Conservation (phyloP, 1,140 invertebrate genomes). For the Caligus rogercresseyi region DNA sequence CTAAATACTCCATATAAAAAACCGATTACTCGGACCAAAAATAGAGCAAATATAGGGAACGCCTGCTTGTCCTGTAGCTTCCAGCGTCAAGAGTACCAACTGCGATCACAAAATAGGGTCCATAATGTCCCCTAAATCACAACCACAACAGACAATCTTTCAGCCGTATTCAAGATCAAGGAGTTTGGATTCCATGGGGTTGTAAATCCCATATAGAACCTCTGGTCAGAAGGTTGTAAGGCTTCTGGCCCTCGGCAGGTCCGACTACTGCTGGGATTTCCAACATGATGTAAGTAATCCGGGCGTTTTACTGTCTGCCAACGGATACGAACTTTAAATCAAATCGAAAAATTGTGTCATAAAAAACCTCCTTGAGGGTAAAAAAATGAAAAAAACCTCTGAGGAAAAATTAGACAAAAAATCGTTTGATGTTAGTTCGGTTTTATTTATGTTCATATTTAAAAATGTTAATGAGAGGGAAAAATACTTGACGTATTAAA, state of each 20-base stretch:
- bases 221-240: neutral
- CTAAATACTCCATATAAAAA: neutral
- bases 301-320: too few species aligned
- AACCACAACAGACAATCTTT: neutral
- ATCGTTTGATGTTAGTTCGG: neutral
- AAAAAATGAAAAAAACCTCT: too few species aligned
- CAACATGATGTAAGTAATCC: too few species aligned
- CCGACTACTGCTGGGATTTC: neutral
- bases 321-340: too few species aligned
- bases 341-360: too few species aligned
- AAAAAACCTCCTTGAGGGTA: too few species aligned
- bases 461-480: neutral
- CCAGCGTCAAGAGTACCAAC: neutral
- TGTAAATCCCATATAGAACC: neutral
- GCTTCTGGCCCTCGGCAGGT: neutral
- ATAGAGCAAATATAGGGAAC: neutral
- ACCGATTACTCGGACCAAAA: neutral
- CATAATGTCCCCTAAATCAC: too few species aligned
- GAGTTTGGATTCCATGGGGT: neutral
- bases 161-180: neutral
- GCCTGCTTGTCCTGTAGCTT: neutral
- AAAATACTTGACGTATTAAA: neutral
- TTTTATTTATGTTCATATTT: neutral
- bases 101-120: too few species aligned
- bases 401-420: neutral